Evolutionary conservation across 2,797 vertebrate genomes (phyloP).

Genomic region (Rhinogobio ventralis): DNA sequence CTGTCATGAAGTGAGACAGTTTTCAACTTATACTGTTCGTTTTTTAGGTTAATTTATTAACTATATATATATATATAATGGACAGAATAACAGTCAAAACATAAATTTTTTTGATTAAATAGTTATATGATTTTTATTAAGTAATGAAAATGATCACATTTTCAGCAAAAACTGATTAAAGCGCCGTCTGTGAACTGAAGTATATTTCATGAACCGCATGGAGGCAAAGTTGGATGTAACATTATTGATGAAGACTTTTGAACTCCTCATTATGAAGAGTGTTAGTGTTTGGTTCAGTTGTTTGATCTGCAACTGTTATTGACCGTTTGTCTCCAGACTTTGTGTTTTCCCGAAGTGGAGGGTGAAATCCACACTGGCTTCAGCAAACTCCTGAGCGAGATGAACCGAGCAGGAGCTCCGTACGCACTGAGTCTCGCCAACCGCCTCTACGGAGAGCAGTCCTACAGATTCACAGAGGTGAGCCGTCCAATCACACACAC

Average conservation of each 20-base stretch:
- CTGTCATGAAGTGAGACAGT: neutral
- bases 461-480: slow-evolving; percentile 84
- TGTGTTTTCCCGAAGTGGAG: slow-evolving; percentile 65
- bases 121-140: too few species aligned
- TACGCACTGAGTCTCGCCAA: slow-evolving; percentile 85
- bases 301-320: neutral
- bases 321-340: slow-evolving; percentile 54
- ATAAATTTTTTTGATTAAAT: too few species aligned
- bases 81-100: too few species aligned
- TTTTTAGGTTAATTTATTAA: neutral
- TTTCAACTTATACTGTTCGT: neutral
- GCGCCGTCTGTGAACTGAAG: too few species aligned
- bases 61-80: neutral
- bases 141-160: too few species aligned
- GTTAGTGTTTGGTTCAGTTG: neutral
- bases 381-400: slow-evolving; percentile 68
- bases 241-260: neutral
- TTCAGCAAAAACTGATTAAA: too few species aligned
- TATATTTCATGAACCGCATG: neutral
- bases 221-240: neutral
- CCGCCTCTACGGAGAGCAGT: slow-evolving; percentile 86
- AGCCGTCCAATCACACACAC: neutral
- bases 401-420: slow-evolving; percentile 77
- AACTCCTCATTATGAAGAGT: neutral
- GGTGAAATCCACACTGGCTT: slow-evolving; percentile 71